Evolutionary conservation across 2,888 invertebrate species (phyloP).

Genomic region (Hesperia comma): DNA sequence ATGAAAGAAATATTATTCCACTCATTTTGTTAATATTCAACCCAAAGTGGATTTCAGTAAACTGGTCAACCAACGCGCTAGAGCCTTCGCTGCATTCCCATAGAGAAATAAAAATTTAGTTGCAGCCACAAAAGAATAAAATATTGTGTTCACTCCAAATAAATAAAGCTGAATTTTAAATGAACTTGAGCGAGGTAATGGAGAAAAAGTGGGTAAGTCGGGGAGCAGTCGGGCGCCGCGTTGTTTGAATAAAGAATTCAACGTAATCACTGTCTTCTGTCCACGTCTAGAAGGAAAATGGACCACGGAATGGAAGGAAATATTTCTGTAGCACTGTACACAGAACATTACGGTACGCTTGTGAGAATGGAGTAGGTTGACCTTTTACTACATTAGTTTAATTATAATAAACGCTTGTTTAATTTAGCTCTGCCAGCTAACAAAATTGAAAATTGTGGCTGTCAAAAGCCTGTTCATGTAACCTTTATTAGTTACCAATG

Average conservation of each 20-base stretch:
- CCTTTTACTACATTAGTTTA: no score
- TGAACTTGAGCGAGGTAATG: constrained; percentile 13
- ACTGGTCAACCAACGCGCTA: no score
- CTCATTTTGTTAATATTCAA: no score
- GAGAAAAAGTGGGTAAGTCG: constrained; percentile 25
- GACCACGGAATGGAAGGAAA: constrained; percentile 10
- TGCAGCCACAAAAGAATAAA: constrained; percentile 9
- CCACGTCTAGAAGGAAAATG: constrained; percentile 18
- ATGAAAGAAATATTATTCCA: no score
- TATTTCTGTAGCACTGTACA: neutral
- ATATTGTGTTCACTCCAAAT: constrained; percentile 12
- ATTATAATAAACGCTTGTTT: no score
- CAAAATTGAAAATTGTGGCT: no score
- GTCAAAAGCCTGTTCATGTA: no score
- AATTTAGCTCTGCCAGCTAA: no score
- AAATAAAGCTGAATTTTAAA: constrained; percentile 26
- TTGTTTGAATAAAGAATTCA: constrained; percentile 21
- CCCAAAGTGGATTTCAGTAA: no score
- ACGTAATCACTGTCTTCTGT: constrained; percentile 25
- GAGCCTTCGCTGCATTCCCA: neutral
- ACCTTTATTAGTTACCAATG: no score
- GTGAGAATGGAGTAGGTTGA: no score
- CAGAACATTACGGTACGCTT: neutral
- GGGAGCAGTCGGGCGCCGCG: neutral
- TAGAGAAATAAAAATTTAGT: neutral